A percentile compares a stretch with the other conserved stretches of the same genome.
Evolutionary conservation across 2,113 vertebrate species (phyloP).

Genomic region (Sarotherodon lohbergeri): DNA sequence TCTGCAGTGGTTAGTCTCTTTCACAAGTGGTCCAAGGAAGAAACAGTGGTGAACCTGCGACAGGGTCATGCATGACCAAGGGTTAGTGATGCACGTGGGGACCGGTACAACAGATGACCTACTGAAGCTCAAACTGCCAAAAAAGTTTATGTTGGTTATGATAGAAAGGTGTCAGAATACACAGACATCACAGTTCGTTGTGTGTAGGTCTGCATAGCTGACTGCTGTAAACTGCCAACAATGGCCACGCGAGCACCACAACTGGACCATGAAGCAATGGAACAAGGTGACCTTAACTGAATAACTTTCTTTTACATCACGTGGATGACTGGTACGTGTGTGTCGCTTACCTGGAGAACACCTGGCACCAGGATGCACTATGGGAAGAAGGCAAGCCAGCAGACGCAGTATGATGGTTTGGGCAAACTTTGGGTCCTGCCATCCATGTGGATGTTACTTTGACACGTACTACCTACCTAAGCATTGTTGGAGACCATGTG

Average conservation of each 20-base stretch:
- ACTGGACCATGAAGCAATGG: background rate
- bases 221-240: background rate
- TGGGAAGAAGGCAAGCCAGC: background rate
- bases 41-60: background rate
- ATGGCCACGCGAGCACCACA: background rate
- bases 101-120: background rate
- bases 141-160: background rate
- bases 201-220: background rate
- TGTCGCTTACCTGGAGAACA: background rate
- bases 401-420: fast-evolving
- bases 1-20: background rate
- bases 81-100: background rate
- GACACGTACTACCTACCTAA: background rate
- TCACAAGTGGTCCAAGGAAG: background rate
- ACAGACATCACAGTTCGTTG: background rate
- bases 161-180: background rate
- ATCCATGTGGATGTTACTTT: background rate
- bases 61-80: background rate
- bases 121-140: background rate
- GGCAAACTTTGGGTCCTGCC: background rate
- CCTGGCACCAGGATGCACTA: background rate
- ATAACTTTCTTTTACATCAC: background rate
- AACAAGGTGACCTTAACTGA: background rate
- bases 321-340: background rate
- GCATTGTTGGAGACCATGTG: background rate